Percentiles rank a stretch among this genome's conserved stretches.
Evolutionary conservation across 2,113 vertebrate genomes (phyloP).

Genomic region (Pterocles orientalis): DNA sequence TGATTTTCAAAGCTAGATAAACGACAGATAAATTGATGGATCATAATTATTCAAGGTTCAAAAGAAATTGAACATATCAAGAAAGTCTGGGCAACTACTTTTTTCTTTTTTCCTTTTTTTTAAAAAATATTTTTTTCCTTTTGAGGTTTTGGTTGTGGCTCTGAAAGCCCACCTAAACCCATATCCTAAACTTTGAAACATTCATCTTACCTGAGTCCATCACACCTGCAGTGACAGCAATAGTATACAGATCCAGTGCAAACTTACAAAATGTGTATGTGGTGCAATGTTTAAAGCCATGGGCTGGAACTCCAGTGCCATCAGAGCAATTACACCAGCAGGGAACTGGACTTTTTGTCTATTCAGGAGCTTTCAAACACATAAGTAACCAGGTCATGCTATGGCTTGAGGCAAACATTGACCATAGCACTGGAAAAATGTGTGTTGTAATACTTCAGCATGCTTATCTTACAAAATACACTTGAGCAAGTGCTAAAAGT

Average conservation of each 20-base stretch:
- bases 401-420: constrained; percentile 24
- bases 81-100: not conserved
- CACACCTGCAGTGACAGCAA: not conserved
- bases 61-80: not conserved
- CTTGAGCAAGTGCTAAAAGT: not conserved
- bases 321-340: not conserved
- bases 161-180: not conserved
- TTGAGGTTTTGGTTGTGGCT: not conserved
- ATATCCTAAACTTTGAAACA: not conserved
- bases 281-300: not conserved
- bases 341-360: not conserved
- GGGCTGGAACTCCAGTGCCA: not conserved
- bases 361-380: not conserved
- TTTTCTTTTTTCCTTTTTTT: not conserved
- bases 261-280: not conserved
- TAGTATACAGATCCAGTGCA: not conserved
- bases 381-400: constrained; percentile 12
- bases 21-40: not conserved
- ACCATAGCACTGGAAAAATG: constrained; percentile 22
- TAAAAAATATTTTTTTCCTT: not conserved
- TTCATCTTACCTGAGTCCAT: not conserved
- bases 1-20: not conserved
- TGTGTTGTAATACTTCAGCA: not conserved
- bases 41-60: not conserved
- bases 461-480: constrained; percentile 20